These are phyloP conservation scores for Psophia crepitans DNA, from an alignment of 2,113 vertebrate genomes.

Conservation along the genomic window DNA sequence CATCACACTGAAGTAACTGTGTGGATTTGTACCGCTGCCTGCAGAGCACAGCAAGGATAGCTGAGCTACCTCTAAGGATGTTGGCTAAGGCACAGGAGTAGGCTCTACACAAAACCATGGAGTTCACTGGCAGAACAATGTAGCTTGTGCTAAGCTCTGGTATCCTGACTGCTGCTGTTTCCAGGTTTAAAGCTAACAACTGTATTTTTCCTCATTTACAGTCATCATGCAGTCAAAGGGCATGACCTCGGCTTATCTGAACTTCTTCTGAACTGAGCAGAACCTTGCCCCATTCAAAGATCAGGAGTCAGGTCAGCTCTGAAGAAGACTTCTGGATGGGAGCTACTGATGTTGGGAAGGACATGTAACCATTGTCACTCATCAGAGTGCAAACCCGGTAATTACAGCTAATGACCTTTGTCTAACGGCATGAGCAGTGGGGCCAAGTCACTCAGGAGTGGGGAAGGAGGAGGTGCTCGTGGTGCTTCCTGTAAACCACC, in stretches of 20 bases:
- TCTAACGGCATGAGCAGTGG: not conserved
- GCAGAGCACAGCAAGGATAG: not conserved
- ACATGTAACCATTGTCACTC: not conserved
- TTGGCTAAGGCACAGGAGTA: not conserved
- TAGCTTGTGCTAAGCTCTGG: not conserved
- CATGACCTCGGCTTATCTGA: not conserved
- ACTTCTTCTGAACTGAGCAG: not conserved
- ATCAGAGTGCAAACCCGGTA: not conserved
- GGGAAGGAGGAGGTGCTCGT: not conserved
- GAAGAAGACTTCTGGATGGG: not conserved
- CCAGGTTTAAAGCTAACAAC: not conserved
- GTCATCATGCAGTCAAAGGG: not conserved
- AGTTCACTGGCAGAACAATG: rapidly evolving
- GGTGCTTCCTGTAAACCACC: not conserved
- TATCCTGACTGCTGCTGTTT: not conserved
- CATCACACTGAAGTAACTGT: not conserved
- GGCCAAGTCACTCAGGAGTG: not conserved
- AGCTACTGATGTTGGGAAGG: not conserved
- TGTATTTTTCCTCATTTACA: not conserved
- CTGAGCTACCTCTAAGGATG: not conserved
- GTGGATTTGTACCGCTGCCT: not conserved
- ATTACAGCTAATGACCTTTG: not conserved
- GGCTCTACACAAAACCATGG: not conserved
- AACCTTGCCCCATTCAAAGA: not conserved
- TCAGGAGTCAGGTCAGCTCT: not conserved